phyloP scores from a whole-genome alignment of 2,888 invertebrate species.

The Pseudeuparius sepicola region DNA sequence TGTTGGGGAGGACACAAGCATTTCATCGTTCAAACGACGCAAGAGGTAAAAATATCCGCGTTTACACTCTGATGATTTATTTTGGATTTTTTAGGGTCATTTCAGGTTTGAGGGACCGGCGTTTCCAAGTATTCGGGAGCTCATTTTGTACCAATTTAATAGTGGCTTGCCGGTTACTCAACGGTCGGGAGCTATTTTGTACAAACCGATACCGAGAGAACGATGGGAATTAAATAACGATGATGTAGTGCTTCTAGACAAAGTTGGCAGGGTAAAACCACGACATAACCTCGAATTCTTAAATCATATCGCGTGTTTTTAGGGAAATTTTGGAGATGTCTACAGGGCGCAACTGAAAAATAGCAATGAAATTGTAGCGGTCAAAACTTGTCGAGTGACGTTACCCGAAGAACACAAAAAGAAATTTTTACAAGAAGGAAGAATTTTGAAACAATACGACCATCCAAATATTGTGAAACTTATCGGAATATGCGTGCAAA shows the following conservation, averaged over 20 bases:
- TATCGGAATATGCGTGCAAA: constrained; percentile 95
- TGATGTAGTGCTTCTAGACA: constrained; percentile 81
- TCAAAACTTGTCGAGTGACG: constrained; percentile 91
- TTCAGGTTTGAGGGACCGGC: constrained; percentile 91
- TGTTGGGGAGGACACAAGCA: constrained; percentile 96
- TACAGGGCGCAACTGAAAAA: constrained; percentile 82
- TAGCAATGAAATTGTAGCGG: constrained; percentile 81
- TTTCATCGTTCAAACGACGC: constrained; percentile 91
- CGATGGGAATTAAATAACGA: constrained; percentile 95
- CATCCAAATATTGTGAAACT: constrained; percentile 94
- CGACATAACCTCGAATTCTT: constrained; percentile 1
- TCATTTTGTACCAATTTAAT: constrained; percentile 81
- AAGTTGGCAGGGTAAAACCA: constrained; percentile 77
- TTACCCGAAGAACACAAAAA: constrained; percentile 87
- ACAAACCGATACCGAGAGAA: constrained; percentile 78
- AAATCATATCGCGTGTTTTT: constrained; percentile 19
- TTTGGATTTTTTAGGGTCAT: constrained; percentile 67
- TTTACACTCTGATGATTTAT: too few species aligned
- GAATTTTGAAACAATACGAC: constrained; percentile 92
- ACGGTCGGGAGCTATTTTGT: constrained; percentile 81
- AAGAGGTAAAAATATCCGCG: constrained; percentile 64
- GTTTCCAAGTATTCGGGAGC: constrained; percentile 84
- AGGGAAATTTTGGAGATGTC: constrained; percentile 98
- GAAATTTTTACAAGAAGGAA: constrained; percentile 90
- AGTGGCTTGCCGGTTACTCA: constrained; percentile 84